Percentiles rank a stretch among this genome's conserved stretches.
phyloP scores from a whole-genome alignment of 1,140 invertebrate species.

The Chironomus tepperi region DNA sequence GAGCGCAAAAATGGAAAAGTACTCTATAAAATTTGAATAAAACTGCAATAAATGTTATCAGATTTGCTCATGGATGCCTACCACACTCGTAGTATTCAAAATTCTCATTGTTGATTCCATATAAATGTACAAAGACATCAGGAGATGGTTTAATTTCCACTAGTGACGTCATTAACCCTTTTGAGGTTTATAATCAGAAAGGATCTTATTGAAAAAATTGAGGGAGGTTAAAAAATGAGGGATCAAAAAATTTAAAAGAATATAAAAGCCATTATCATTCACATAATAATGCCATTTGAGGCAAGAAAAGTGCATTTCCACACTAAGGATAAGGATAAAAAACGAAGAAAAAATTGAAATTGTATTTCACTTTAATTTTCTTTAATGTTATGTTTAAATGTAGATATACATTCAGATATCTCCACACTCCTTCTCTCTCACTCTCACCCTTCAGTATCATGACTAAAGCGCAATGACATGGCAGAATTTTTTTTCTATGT shows the following conservation, averaged over 20 bases:
- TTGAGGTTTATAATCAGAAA: not conserved
- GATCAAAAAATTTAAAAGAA: not conserved
- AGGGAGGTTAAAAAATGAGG: not conserved
- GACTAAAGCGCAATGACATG: constrained; percentile 18
- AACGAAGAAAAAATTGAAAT: not conserved
- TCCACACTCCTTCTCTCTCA: not conserved
- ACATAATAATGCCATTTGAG: constrained; percentile 21
- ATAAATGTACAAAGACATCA: not conserved
- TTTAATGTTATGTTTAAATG: constrained; percentile 10
- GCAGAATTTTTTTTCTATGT: not conserved
- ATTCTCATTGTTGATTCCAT: not conserved
- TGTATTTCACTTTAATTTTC: constrained; percentile 14
- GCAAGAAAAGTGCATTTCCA: constrained; percentile 14
- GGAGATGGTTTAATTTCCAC: constrained; percentile 2
- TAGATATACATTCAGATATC: not conserved
- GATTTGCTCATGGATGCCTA: constrained; percentile 3
- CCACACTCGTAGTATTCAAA: not conserved
- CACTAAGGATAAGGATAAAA: not conserved
- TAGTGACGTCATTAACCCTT: constrained; percentile 21
- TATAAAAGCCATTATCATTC: constrained; percentile 15
- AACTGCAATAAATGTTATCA: constrained; percentile 23
- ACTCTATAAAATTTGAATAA: constrained; percentile 23
- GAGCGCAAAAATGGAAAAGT: constrained; percentile 18
- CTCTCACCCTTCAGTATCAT: not conserved
- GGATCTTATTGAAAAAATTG: too few species aligned